Conservation (phyloP, 1,140 invertebrate species). For the Papilio polyxenes region DNA sequence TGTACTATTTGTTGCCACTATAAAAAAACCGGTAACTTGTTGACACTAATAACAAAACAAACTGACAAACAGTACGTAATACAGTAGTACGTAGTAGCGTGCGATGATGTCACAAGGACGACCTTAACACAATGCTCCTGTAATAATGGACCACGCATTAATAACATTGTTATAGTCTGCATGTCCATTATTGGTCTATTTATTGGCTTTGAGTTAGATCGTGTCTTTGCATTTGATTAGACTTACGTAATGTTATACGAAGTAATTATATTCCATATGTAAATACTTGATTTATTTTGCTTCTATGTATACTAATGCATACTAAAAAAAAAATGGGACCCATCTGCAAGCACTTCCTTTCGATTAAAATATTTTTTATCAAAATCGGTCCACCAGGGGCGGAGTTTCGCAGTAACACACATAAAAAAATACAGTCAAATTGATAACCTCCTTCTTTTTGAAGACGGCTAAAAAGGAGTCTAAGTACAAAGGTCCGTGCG, state of each 20-base stretch:
- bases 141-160: not conserved
- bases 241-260: not conserved
- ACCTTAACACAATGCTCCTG: not conserved
- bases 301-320: too few species aligned
- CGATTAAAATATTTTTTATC: too few species aligned
- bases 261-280: too few species aligned
- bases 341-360: too few species aligned
- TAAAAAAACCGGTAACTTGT: not conserved
- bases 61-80: not conserved
- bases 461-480: too few species aligned
- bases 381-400: too few species aligned
- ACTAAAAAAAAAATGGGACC: too few species aligned
- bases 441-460: too few species aligned
- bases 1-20: not conserved
- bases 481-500: too few species aligned
- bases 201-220: not conserved
- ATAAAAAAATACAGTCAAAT: too few species aligned
- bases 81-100: not conserved
- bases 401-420: too few species aligned
- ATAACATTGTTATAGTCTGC: not conserved
- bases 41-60: conserved; percentile 22
- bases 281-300: too few species aligned
- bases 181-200: not conserved
- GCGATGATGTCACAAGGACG: conserved; percentile 18
- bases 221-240: not conserved